Base-by-base conservation (phyloP, 2,797 vertebrate species). In the Danionella dracula region DNA sequence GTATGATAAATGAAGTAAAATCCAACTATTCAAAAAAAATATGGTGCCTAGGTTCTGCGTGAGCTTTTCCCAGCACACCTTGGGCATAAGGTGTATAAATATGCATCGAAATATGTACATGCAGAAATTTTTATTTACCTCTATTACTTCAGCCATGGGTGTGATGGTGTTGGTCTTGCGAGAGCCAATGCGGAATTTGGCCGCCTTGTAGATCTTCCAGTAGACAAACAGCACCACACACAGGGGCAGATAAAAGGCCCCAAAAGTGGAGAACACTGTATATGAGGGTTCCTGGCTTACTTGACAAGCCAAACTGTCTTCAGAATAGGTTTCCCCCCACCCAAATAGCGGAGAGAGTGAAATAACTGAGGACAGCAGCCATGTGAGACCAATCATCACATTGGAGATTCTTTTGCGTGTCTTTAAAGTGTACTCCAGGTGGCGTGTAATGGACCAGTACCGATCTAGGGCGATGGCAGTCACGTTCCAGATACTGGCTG, bases 401-500 rank as follows among this genome's bases (percentile, higher is more conserved):
- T 96, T 96, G 84, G 96, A 96, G 76, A 92, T 90, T 72, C 92
- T 91, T 75, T 90, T 93, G 13, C 96, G 91, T 0, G 87, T 84
- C 66, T 93, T 92, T 10, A 93, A 88, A 0, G 96, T 98, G 87
- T 98, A 97, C 72, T 96, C 89, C 81, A 97, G 81, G 77, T 99
- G 97, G 7, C 92, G 86, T 0, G 93, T 96, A 86, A 97, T 95
- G 75, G 96, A 97, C 96, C 96, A 99, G 86, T 98, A 99, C 74
- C 97, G 94, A 82, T 98, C 96, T 4, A 99, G 83, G 0, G 96
- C 97, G 0, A 97, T 97, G 81, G 95, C 97, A 0, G 93, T 96
- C 80, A 99, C 96, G 0, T 94, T 98, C 97, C 97, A 99, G 87
- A 98, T 99, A 84, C 97, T 98, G 77, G 96, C 97, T 0, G 97